Evolutionary conservation across 2,888 invertebrate genomes (phyloP), one percentile per base, ranked within the genome.

Genomic region (Tetragnatha montana): DNA sequence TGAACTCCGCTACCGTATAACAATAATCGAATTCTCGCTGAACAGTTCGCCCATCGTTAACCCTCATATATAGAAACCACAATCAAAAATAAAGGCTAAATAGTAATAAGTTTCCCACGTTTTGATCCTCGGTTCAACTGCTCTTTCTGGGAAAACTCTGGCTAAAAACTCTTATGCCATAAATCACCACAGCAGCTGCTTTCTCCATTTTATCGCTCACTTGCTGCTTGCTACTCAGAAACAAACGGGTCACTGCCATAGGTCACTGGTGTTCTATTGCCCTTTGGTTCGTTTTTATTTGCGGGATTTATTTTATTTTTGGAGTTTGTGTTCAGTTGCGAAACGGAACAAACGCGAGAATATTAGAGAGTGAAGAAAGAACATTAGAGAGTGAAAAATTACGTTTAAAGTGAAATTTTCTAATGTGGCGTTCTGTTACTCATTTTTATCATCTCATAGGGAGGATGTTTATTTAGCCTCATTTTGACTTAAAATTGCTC

Each of bases 51-150:
- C 60, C 60, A 60, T 12, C 12, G 10, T 12, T 17, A 60, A 4
- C 60, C 60, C 60, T 8, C 12, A 10, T 60, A 60, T 60, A 0
- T 60, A 12, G 17, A 60, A 60, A 60, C n/a, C n/a, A n/a, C 60
- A 60, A 60, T 60, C 60, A 60, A 35, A 35, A 35, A 35, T n/a
- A n/a, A n/a, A n/a, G n/a, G 35, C 35, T 35, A 69, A 73, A 74
- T n/a, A n/a, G n/a, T n/a, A n/a, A n/a, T 51, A 60, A 51, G 82
- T 73, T 82, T 82, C 82, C 82, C 82, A 82, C 82, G 82, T 60
- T 82, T 74, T 60, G 17, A 50, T 49, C 73, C 35, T 22, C 21
- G 1, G n/a, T 19, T 76, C 76, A 50, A 50, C 73, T 60, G 51
- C 60, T 51, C 73, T 82, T 81, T 73, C 73, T 35, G 12, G 22